Base-by-base conservation (phyloP, 2,888 invertebrate genomes). In the Dryocosmus kuriphilus region DNA sequence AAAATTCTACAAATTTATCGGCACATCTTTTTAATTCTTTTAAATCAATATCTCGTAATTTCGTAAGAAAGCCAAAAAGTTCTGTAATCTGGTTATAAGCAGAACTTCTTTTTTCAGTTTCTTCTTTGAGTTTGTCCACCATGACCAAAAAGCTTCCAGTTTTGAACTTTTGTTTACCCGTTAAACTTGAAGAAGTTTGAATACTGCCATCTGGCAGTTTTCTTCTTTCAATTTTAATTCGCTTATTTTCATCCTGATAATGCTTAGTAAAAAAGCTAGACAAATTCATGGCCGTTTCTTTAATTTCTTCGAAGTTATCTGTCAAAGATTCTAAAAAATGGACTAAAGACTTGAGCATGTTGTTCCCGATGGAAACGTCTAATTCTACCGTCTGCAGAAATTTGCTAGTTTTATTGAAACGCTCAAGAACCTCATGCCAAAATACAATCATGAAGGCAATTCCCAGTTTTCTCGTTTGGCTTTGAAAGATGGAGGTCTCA, bases 81-180 rank as follows among this genome's bases (percentile, higher is more conserved):
- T 41, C 3, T 27, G n/a, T 27, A 27, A 41, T 46, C 8, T 71
- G n/a, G 38, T 41, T 71, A 30, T 71, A 46, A 51, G 71, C 71
- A n/a, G 2, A n/a, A 35, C 16, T 51, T n/a, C 51, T 38, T 71
- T 46, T 71, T n/a, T 61, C 19, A 24, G 8, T 30, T 61, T 22
- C 61, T 30, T 27, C 30, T 61, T 30, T 24, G 1, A 22, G 19
- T 61, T 61, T 61, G 30, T 61, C 61, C n/a, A 61, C 19, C 16
- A 61, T 61, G 24, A 24, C 24, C 9, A 16, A 61, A 61, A 19
- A 61, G 4, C 27, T 24, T 24, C 19, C 6, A 24, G 61, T 61
- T 38, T 14, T 46, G 19, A 46, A 46, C 46, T 46, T 46, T 46
- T 46, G 19, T 19, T 5, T 46, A 19, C 46, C 46, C 19, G 19